Percentiles rank a stretch among this genome's conserved stretches.
phyloP scores from a whole-genome alignment of 2,797 vertebrate genomes.

The Pseudochirops cupreus region DNA sequence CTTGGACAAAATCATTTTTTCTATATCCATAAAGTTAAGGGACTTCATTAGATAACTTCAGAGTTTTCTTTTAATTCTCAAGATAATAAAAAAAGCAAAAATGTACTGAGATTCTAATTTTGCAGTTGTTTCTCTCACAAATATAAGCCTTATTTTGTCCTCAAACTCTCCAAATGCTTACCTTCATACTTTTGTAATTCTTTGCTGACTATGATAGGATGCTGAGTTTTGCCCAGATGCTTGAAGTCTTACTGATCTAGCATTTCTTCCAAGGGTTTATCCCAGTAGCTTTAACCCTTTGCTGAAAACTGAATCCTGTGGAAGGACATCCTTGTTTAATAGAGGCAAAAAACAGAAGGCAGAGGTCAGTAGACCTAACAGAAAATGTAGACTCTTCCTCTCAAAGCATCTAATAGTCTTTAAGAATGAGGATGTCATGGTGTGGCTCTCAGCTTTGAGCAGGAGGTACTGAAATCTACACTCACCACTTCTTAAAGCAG shows the following conservation, averaged over 20 bases:
- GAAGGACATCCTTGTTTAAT: neutral
- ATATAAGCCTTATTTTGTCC: neutral
- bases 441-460: neutral
- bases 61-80: neutral
- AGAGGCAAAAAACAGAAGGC: neutral
- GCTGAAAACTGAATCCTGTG: neutral
- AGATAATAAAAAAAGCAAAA: neutral
- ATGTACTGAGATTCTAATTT: neutral
- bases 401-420: neutral
- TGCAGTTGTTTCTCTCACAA: neutral
- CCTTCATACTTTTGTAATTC: neutral
- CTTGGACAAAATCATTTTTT: neutral
- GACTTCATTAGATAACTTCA: neutral
- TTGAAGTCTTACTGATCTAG: neutral
- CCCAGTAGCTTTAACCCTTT: neutral
- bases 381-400: neutral
- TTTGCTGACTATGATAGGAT: neutral
- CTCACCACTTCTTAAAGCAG: neutral
- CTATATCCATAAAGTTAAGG: neutral
- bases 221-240: neutral
- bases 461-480: neutral
- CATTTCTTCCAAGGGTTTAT: neutral
- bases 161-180: neutral
- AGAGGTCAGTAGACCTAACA: neutral
- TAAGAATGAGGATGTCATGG: neutral